These are phyloP conservation scores for Trematocara zebra DNA, from an alignment of 2,113 vertebrate genomes.

Conservation along the genomic window DNA sequence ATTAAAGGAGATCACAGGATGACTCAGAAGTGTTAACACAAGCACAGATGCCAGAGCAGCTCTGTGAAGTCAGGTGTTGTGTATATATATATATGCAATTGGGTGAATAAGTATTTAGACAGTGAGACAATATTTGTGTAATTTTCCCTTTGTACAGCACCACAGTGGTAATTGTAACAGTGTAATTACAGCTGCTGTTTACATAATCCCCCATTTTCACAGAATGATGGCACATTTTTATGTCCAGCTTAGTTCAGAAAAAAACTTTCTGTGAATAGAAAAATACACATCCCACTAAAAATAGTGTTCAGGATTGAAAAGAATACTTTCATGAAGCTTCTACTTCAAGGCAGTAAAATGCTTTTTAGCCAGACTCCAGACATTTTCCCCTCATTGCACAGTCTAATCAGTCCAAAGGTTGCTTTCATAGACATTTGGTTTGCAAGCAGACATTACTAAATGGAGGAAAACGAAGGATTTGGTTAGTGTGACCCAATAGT, in stretches of 20 bases:
- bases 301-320: not conserved
- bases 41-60: not conserved
- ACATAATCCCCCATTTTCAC: not conserved
- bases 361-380: not conserved
- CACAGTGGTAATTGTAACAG: not conserved
- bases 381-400: not conserved
- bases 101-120: not conserved
- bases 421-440: constrained; percentile 34
- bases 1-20: constrained; percentile 22
- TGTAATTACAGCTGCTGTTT: not conserved
- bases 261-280: not conserved
- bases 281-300: not conserved
- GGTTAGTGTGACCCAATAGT: constrained; percentile 24
- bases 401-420: constrained; percentile 27
- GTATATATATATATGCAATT: not conserved
- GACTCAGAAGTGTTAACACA: not conserved
- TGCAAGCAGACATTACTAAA: constrained; percentile 51
- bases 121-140: not conserved
- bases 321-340: not conserved
- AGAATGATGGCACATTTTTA: not conserved
- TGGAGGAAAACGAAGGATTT: constrained; percentile 44
- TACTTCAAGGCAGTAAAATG: not conserved
- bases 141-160: not conserved
- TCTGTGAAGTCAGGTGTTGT: not conserved
- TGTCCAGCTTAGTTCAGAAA: not conserved